Conservation (phyloP, 2,113 vertebrate genomes). For the Lepisosteus oculatus region DNA sequence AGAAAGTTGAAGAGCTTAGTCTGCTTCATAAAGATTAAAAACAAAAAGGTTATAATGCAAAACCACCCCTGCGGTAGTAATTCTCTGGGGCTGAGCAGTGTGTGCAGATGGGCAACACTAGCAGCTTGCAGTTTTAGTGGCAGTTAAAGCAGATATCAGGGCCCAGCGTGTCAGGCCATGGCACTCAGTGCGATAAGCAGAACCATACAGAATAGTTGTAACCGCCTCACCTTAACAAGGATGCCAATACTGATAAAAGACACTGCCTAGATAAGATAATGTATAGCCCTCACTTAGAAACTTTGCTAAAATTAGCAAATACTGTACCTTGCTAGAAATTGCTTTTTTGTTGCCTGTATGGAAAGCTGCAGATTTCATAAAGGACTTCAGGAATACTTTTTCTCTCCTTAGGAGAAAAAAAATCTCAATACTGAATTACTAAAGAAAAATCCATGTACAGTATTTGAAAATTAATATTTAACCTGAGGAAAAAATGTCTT, state of each 20-base stretch:
- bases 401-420: not conserved
- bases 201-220: not conserved
- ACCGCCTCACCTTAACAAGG: constrained; percentile 3
- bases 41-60: too few species aligned
- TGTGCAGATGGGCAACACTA: not conserved
- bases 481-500: too few species aligned
- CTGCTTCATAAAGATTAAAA: too few species aligned
- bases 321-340: not conserved
- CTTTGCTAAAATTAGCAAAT: not conserved
- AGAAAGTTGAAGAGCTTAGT: too few species aligned
- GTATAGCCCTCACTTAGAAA: not conserved
- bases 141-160: not conserved
- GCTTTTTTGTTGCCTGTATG: not conserved
- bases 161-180: not conserved
- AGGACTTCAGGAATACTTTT: not conserved
- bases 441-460: too few species aligned
- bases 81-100: not conserved
- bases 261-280: not conserved
- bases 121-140: not conserved
- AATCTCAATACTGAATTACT: too few species aligned
- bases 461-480: too few species aligned
- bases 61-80: not conserved
- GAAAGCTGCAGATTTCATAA: not conserved
- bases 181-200: constrained; percentile 2
- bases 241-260: constrained; percentile 8